Base-by-base conservation (phyloP, 92 coral and sea anemone species). In the Parazoanthus atlanticus region DNA sequence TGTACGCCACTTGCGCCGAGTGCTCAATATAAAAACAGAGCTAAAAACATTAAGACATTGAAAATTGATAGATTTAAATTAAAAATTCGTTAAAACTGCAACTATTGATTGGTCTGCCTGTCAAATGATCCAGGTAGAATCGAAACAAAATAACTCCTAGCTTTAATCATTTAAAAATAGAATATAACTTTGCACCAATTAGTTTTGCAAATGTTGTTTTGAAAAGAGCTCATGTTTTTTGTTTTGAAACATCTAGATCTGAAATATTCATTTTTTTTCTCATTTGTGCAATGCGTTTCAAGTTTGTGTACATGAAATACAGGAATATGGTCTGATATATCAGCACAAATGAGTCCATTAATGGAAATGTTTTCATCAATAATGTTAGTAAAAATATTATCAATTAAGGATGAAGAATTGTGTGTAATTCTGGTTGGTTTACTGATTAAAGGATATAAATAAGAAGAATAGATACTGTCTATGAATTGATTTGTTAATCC, bases 281-380 rank as follows among this genome's bases (percentile, higher is more conserved):
- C 33, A 40, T 76, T 76, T 86, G 52, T 47, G 67, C 43, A 46
- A 46, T 30, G 69, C 43, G 86, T 64, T 28, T 82, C 23, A 56
- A 56, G 52, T 38, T 88, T 71, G 38, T 65, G 54, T 49, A 89
- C 29, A 28, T 75, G 80, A 75, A 89, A 89, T 26, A 88, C 72
- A 21, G 86, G 86, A 8, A 78, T n/a, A 52, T 88, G 86, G 46
- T 88, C 90, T 0, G 90, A 78, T 58, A 88, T 65, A 66, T 88
- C 87, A 9, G 73, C 31, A 43, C 56, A 29, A 8, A 88, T 36
- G 15, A 88, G 72, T 12, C 86, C 86, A 61, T 40, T 78, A 29
- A 65, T 56, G 16, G 61, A 12, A 16, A 43, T 43, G 47, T 43
- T 64, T 64, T 64, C 70, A 36, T 36, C 38, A 36, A 36, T 36